Conservation (phyloP, 1,140 invertebrate genomes). For the Vanessa tameamea region DNA sequence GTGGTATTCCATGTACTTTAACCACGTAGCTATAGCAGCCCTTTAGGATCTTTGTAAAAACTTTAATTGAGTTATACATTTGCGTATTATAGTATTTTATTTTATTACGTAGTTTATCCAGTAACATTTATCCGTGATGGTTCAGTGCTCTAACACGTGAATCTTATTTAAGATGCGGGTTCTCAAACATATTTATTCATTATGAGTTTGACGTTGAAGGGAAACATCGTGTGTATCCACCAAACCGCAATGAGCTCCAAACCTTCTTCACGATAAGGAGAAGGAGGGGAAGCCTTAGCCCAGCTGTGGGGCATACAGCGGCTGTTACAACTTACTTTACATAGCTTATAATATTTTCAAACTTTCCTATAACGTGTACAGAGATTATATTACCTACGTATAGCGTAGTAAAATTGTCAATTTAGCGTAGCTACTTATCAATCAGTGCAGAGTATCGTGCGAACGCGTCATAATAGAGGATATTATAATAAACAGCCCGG, state of each 20-base stretch:
- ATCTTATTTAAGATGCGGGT: too few relatives aligned
- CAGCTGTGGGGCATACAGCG: too few relatives aligned
- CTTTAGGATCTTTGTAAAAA: neutral
- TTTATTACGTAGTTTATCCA: too few relatives aligned
- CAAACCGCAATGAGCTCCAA: too few relatives aligned
- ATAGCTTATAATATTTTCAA: neutral
- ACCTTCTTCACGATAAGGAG: too few relatives aligned
- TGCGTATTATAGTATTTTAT: neutral
- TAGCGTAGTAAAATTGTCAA: constrained; percentile 15
- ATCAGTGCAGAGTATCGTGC: constrained; percentile 68
- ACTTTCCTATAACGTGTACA: neutral
- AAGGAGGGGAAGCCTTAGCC: too few relatives aligned
- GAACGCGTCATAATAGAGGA: constrained; percentile 79
- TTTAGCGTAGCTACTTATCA: constrained; percentile 48
- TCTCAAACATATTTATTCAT: too few relatives aligned
- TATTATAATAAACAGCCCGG: constrained; percentile 78
- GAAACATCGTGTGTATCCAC: too few relatives aligned
- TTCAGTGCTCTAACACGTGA: too few relatives aligned
- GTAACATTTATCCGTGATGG: too few relatives aligned
- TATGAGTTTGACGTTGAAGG: too few relatives aligned
- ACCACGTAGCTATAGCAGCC: neutral
- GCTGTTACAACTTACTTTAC: neutral
- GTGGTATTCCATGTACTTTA: neutral
- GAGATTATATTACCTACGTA: neutral
- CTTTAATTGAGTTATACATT: neutral